A percentile compares a stretch with the other conserved stretches of the same genome.
Conservation (phyloP, 2,888 invertebrate genomes). For the Netelia inedita region DNA sequence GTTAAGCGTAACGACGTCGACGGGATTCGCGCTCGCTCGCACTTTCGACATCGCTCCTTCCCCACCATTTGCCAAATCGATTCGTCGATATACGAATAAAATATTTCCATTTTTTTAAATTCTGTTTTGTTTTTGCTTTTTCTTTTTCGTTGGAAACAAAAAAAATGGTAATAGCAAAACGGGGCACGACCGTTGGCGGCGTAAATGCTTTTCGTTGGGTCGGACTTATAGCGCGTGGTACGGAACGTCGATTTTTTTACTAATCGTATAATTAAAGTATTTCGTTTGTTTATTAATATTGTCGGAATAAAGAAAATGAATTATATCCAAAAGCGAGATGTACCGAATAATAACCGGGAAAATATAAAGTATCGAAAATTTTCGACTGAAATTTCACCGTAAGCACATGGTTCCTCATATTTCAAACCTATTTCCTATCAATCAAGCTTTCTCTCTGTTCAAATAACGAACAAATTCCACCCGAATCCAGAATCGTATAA, state of each 20-base stretch:
- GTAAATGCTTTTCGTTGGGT: conserved; percentile 33
- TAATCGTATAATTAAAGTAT: background rate
- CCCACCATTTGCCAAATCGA: conserved; percentile 56
- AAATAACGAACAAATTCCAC: background rate
- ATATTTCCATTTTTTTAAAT: background rate
- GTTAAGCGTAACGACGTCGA: conserved; percentile 62
- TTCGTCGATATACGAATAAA: conserved; percentile 62
- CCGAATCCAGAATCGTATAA: background rate
- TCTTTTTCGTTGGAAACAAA: background rate
- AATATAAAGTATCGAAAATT: no score
- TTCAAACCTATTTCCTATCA: background rate
- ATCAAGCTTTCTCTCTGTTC: background rate
- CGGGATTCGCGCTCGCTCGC: conserved; percentile 23
- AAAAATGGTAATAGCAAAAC: conserved; percentile 22
- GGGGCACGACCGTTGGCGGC: conserved; percentile 7
- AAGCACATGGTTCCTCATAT: background rate
- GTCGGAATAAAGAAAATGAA: no score
- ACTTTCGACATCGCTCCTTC: background rate
- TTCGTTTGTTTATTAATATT: background rate
- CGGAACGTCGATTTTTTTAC: conserved; percentile 4
- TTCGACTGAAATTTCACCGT: no score
- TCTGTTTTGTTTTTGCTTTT: no score
- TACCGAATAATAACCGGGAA: no score
- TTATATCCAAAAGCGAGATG: no score
- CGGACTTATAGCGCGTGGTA: conserved; percentile 4